Evolutionary conservation across 1,140 invertebrate species (phyloP).

Genomic region (Drosophila asahinai): DNA sequence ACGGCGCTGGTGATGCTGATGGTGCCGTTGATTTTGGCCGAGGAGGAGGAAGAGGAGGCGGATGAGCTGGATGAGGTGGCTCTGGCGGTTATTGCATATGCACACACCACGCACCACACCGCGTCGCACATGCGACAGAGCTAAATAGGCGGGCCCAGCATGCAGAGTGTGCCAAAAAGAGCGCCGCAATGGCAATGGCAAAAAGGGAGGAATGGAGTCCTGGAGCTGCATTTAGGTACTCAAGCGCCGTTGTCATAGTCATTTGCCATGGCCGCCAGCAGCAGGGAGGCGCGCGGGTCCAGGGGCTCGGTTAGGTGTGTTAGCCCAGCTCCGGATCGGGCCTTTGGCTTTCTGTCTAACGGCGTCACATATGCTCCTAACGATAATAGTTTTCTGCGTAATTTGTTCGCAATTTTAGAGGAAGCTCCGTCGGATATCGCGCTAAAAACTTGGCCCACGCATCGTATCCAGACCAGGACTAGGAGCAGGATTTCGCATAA

Average conservation of each 20-base stretch:
- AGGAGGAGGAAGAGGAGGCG: neutral
- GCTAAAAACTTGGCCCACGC: constrained; percentile 54
- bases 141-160: constrained; percentile 66
- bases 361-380: constrained; percentile 82
- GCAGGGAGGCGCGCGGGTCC: neutral
- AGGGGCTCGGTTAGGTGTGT: constrained; percentile 40
- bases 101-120: constrained; percentile 41
- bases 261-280: constrained; percentile 51
- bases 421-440: constrained; percentile 60
- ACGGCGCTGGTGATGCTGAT: constrained; percentile 46
- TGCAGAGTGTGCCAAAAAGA: constrained; percentile 43
- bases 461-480: neutral
- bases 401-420: constrained; percentile 81
- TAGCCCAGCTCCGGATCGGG: constrained; percentile 23
- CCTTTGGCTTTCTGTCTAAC: constrained; percentile 61
- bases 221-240: constrained; percentile 76
- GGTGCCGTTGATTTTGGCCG: constrained; percentile 11
- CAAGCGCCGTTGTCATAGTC: constrained; percentile 63
- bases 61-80: constrained; percentile 21
- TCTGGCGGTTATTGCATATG: constrained; percentile 71
- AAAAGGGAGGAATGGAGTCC: constrained; percentile 17
- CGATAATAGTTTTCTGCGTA: constrained; percentile 85
- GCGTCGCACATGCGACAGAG: constrained; percentile 46
- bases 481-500: constrained; percentile 7
- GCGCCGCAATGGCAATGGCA: constrained; percentile 18